Evolutionary conservation across 2,888 invertebrate species (phyloP).

Genomic region (Temnothorax unifasciatus): DNA sequence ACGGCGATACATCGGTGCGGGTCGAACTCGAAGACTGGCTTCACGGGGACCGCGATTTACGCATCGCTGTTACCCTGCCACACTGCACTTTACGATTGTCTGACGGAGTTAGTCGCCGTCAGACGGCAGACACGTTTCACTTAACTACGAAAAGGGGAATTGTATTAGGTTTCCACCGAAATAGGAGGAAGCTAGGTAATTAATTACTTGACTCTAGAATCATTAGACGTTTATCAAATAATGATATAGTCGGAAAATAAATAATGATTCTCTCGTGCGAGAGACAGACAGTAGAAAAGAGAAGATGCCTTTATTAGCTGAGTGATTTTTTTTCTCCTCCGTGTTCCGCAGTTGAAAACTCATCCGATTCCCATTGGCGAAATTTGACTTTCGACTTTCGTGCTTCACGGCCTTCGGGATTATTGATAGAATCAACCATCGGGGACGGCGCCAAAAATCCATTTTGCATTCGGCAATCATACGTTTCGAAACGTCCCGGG

Average conservation of each 20-base stretch:
- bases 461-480: constrained; percentile 81
- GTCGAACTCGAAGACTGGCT: constrained; percentile 79
- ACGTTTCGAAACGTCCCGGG: constrained; percentile 72
- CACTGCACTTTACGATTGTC: constrained; percentile 74
- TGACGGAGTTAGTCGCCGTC: constrained; percentile 27
- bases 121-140: constrained; percentile 75
- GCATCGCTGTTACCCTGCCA: constrained; percentile 70
- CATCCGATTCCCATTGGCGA: constrained; percentile 35
- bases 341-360: neutral
- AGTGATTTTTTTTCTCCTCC: neutral
- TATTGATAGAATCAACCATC: constrained; percentile 75
- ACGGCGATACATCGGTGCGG: constrained; percentile 77
- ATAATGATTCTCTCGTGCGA: neutral
- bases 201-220: neutral
- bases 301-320: neutral
- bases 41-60: constrained; percentile 67
- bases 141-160: constrained; percentile 76
- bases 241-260: neutral
- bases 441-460: constrained; percentile 74
- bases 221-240: neutral
- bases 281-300: neutral
- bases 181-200: constrained; percentile 26
- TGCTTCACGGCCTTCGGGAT: constrained; percentile 80
- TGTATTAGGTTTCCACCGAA: constrained; percentile 75
- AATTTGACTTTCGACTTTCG: constrained; percentile 69